Evolutionary conservation across 2,797 vertebrate genomes (phyloP).

Genomic region (Pangasius krempfi): DNA sequence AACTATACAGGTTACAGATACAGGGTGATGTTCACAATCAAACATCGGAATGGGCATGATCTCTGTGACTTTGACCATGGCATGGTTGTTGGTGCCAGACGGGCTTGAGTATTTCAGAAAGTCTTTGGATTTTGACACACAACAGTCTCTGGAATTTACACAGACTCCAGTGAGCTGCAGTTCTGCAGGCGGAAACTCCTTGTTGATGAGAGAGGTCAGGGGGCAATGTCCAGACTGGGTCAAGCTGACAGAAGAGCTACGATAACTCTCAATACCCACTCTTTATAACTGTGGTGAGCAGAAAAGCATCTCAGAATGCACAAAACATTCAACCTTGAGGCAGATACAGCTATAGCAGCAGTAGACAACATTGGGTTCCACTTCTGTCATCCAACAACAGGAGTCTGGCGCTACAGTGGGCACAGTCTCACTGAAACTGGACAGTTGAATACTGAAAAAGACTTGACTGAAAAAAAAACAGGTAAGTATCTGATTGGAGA

Average conservation of each 20-base stretch:
- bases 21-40: neutral
- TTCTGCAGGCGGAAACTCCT: neutral
- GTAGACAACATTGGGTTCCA: neutral
- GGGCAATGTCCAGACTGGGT: neutral
- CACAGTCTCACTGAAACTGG: neutral
- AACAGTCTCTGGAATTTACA: neutral
- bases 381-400: neutral
- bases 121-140: neutral
- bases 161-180: neutral
- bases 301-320: neutral
- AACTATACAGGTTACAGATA: neutral
- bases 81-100: neutral
- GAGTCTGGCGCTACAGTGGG: neutral
- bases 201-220: neutral
- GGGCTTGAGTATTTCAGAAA: neutral
- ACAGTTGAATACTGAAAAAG: neutral
- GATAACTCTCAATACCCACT: neutral
- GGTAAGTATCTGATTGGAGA: neutral
- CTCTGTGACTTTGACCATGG: neutral
- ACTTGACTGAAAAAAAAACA: too few relatives aligned
- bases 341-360: neutral
- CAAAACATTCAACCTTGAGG: neutral
- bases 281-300: neutral
- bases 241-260: neutral
- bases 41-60: neutral